Base-by-base conservation (phyloP, 2,888 invertebrate genomes). In the Eumerus sabulonum region DNA sequence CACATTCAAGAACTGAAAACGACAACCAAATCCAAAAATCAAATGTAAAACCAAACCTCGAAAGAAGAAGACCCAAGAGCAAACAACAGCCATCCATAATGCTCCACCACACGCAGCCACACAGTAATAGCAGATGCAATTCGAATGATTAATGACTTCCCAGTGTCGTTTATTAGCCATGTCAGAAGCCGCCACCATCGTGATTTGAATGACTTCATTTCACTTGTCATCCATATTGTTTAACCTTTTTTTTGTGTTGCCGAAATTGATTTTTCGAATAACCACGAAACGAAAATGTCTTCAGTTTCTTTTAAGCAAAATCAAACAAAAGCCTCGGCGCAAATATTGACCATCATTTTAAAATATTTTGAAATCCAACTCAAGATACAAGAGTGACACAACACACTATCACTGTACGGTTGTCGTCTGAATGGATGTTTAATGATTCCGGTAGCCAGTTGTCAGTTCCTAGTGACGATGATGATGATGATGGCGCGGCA, bases 271-370 rank as follows among this genome's bases (percentile, higher is more conserved):
- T 40, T 40, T 40, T 40, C 40, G 3, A 5, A 36, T 5, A 9
- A 36, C 36, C 5, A 36, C 27, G 53, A 40, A 76, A 57, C 64
- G 18, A 17, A 79, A 73, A 68, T 64, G 63, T 60, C 63, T 73
- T 79, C 67, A 73, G 60, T 68, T 73, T 73, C 73, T 79, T 79
- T 79, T 63, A 79, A 64, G 73, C 73, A 14, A 73, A 63, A 63
- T 44, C 67, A 79, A 79, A 79, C 64, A 73, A 54, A 67, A 62
- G 38, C 63, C 42, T 48, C 47, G 48, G 36, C 18, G 59, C 79
- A 79, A 79, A 79, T 79, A 79, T 79, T 79, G 63, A 79, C 64
- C 73, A 73, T 68, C 73, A 44, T 79, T 79, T 79, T 79, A 79
- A 79, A 79, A 79, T 27, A 27, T 79, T 68, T 79, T 73, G 68